Evolutionary conservation across 2,113 vertebrate genomes (phyloP).

Genomic region (Cephalophus harveyi): DNA sequence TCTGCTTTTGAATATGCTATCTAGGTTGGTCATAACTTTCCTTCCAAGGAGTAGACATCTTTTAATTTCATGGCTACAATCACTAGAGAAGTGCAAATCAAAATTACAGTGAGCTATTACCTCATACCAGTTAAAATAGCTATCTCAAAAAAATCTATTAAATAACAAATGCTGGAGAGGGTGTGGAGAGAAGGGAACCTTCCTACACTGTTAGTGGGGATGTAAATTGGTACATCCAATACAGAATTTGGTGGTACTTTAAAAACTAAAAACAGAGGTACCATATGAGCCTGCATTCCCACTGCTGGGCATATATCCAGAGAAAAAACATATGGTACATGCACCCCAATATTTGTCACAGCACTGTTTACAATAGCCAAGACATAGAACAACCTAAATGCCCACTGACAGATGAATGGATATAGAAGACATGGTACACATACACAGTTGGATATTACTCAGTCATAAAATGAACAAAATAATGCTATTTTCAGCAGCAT

Average conservation of each 20-base stretch:
- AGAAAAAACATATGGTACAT: background rate
- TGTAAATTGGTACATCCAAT: background rate
- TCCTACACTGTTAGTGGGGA: background rate
- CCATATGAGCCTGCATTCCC: background rate
- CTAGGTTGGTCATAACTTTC: no score
- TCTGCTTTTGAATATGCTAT: no score
- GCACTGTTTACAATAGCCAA: background rate
- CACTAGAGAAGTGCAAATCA: background rate
- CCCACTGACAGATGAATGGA: background rate
- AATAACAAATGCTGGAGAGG: background rate
- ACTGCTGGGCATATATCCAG: background rate
- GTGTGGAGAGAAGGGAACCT: background rate
- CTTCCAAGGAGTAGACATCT: no score
- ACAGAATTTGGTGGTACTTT: background rate
- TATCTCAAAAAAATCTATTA: background rate
- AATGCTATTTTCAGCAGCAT: background rate
- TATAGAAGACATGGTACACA: background rate
- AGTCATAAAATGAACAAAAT: background rate
- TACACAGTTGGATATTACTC: background rate
- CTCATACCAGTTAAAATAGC: background rate
- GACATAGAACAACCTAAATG: background rate
- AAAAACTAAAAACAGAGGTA: background rate
- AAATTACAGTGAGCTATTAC: background rate
- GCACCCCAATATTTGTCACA: background rate
- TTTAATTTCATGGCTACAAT: no score